These are phyloP conservation scores for Palythoa heliodiscus DNA, from an alignment of 92 coral and sea anemone species.

Conservation along the genomic window DNA sequence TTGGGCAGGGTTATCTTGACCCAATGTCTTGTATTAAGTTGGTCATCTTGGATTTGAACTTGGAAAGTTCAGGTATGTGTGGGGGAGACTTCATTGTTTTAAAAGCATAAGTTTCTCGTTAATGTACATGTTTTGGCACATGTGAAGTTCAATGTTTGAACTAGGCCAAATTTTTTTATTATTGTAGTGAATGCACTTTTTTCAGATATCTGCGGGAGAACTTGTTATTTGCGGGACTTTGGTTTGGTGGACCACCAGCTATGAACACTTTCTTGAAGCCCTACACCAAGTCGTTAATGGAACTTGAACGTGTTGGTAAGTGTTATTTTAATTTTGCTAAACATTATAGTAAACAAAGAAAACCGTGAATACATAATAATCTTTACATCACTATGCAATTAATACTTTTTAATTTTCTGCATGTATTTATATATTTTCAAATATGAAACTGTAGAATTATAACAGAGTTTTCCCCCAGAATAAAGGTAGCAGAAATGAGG, in stretches of 20 bases:
- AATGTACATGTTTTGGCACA: neutral
- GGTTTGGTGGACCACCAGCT: slow-evolving; percentile 53
- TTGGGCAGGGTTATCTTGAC: too few species aligned
- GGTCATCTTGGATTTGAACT: too few species aligned
- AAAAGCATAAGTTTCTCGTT: neutral
- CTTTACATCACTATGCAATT: slow-evolving; percentile 1
- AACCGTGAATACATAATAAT: neutral
- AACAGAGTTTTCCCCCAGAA: too few species aligned
- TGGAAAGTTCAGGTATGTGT: neutral
- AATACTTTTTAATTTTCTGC: neutral
- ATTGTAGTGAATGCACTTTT: neutral
- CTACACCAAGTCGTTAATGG: slow-evolving; percentile 2
- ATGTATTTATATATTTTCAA: neutral
- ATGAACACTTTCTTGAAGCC: slow-evolving; percentile 52
- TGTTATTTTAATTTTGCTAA: neutral
- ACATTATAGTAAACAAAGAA: slow-evolving; percentile 3
- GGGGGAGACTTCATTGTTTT: neutral
- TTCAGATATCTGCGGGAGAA: slow-evolving; percentile 38
- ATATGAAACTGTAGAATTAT: neutral
- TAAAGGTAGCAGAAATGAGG: neutral
- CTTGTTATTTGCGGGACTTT: slow-evolving; percentile 48
- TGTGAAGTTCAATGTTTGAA: neutral
- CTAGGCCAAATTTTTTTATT: neutral
- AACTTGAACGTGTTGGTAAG: neutral
- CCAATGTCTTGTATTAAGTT: too few species aligned